Percentiles rank a stretch among this genome's conserved stretches.
phyloP scores from a whole-genome alignment of 1,140 invertebrate genomes.

The Drosophila punjabiensis region DNA sequence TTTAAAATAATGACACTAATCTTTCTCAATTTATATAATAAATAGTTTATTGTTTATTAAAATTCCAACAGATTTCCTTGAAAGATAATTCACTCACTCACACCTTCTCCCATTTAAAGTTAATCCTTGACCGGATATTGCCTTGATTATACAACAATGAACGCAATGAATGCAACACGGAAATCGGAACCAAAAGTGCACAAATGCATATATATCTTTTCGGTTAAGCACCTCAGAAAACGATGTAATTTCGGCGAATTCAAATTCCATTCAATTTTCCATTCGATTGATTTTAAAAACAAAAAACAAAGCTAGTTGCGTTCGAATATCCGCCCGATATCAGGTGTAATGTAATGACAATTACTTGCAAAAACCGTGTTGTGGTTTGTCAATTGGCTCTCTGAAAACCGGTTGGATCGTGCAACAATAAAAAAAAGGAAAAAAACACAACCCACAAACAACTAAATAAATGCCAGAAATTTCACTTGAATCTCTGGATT shows the following conservation, averaged over 20 bases:
- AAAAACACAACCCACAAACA: slow-evolving; percentile 14
- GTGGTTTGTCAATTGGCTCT: slow-evolving; percentile 35
- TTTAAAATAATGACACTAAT: neutral
- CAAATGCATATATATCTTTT: neutral
- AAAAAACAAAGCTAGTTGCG: slow-evolving; percentile 22
- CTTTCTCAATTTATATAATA: neutral
- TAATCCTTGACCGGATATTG: slow-evolving; percentile 16
- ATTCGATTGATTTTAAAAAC: neutral
- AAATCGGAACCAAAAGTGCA: slow-evolving; percentile 1
- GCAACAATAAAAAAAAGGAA: neutral
- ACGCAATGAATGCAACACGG: slow-evolving; percentile 7
- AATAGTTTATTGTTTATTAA: neutral
- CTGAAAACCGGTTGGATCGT: slow-evolving; percentile 32
- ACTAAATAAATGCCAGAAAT: slow-evolving; percentile 24
- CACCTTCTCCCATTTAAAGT: neutral
- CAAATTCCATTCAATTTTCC: slow-evolving; percentile 16
- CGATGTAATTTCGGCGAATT: slow-evolving; percentile 16
- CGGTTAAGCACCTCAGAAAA: neutral
- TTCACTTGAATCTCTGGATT: slow-evolving; percentile 30
- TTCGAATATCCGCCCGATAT: slow-evolving; percentile 27
- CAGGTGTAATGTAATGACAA: slow-evolving; percentile 44
- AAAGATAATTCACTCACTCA: neutral
- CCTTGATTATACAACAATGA: slow-evolving; percentile 3
- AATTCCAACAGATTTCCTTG: neutral
- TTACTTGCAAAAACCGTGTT: slow-evolving; percentile 37